Conservation (phyloP, 2,888 invertebrate species). For the Luperina nickerlii region DNA sequence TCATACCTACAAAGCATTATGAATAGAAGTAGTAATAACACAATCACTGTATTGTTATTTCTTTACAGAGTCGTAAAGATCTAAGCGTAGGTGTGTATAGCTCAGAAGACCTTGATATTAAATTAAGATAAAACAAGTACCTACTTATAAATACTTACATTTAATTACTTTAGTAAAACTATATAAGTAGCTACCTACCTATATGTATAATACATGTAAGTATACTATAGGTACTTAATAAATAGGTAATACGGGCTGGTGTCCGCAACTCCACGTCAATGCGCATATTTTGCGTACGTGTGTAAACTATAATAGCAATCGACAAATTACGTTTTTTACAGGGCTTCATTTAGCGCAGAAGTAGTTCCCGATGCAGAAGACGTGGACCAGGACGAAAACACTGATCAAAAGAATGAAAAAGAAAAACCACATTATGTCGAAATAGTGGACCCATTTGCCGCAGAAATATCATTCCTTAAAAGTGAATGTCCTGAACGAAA, state of each 20-base stretch:
- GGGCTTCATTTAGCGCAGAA: conserved; percentile 93
- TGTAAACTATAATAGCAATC: neutral
- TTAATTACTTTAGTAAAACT: neutral
- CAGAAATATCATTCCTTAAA: conserved; percentile 95
- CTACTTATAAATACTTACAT: neutral
- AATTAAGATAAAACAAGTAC: conserved; percentile 1
- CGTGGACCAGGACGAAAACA: conserved; percentile 91
- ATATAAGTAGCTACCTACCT: too few species aligned
- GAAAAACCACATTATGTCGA: conserved; percentile 92
- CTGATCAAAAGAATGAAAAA: conserved; percentile 80
- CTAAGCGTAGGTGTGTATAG: neutral
- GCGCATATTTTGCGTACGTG: too few species aligned
- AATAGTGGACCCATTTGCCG: conserved; percentile 94
- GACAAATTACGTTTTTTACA: conserved; percentile 75
- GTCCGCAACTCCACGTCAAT: too few species aligned
- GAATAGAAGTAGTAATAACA: conserved; percentile 1
- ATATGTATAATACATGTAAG: too few species aligned
- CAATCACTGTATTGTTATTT: conserved; percentile 45
- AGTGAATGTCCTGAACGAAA: conserved; percentile 93
- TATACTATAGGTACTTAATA: too few species aligned
- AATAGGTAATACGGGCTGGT: too few species aligned
- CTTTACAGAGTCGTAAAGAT: conserved; percentile 10
- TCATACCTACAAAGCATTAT: conserved; percentile 19
- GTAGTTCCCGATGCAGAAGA: conserved; percentile 91
- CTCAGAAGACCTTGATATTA: conserved; percentile 20